phyloP scores from a whole-genome alignment of 2,113 vertebrate genomes.

The Pluvianellus socialis region DNA sequence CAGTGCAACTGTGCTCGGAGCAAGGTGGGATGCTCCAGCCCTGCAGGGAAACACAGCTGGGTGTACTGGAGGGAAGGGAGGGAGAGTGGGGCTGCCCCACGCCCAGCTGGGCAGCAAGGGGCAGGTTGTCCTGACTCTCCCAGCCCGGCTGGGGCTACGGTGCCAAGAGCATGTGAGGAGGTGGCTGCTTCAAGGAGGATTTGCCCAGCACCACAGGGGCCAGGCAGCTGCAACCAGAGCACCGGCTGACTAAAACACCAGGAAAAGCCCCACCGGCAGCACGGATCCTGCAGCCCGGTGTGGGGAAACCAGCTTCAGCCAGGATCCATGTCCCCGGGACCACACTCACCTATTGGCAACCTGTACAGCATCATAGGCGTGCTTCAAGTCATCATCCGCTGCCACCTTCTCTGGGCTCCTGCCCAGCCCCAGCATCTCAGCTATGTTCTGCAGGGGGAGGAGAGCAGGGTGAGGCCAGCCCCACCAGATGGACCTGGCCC shows the following conservation, averaged over 20 bases:
- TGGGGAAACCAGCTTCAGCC: not conserved
- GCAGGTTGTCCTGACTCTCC: not conserved
- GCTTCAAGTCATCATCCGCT: constrained; percentile 74
- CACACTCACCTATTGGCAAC: constrained; percentile 81
- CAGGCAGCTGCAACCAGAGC: too few relatives aligned
- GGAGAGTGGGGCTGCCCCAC: not conserved
- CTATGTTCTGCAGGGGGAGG: constrained; percentile 52
- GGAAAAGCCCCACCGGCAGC: not conserved
- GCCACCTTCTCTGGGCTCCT: constrained; percentile 46
- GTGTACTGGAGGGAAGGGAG: not conserved
- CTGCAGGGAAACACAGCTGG: not conserved
- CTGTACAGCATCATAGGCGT: constrained; percentile 73
- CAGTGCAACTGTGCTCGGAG: too few relatives aligned
- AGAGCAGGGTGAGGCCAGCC: not conserved
- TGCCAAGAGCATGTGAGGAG: rapidly evolving
- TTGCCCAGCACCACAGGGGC: not conserved
- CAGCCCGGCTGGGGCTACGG: not conserved
- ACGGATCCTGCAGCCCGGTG: not conserved
- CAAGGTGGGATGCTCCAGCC: not conserved
- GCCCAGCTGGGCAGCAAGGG: not conserved
- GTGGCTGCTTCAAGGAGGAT: not conserved
- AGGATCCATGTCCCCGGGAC: not conserved
- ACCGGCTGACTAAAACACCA: not conserved
- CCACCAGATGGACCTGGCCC: rapidly evolving
- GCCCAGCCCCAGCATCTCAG: constrained; percentile 70